Evolutionary conservation across 2,888 invertebrate genomes (phyloP).

Genomic region (Steromphala cineraria): DNA sequence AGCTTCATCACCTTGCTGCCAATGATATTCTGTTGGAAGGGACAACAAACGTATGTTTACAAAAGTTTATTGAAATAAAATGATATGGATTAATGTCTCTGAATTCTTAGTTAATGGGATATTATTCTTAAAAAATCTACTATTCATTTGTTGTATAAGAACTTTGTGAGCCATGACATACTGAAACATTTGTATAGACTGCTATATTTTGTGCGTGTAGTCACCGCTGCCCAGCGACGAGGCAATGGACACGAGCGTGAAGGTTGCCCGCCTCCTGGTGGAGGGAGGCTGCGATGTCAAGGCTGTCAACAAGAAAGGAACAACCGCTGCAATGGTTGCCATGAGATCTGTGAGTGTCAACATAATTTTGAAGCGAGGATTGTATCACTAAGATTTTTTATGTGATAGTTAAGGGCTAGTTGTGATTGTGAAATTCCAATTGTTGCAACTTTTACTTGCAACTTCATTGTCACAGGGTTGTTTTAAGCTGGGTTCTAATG

Average conservation of each 20-base stretch:
- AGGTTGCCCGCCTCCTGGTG: constrained; percentile 37
- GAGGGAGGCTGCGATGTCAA: constrained; percentile 38
- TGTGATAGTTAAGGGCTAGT: neutral
- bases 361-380: too few species aligned
- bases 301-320: constrained; percentile 43
- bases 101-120: too few species aligned
- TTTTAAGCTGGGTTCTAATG: too few species aligned
- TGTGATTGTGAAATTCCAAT: neutral
- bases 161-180: too few species aligned
- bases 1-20: constrained; percentile 47
- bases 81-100: too few species aligned
- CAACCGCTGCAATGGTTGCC: constrained; percentile 40
- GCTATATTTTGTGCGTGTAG: neutral
- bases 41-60: neutral
- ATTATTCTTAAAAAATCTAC: too few species aligned
- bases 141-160: too few species aligned
- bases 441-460: neutral
- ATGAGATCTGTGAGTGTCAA: constrained; percentile 17
- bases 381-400: too few species aligned
- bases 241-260: constrained; percentile 29
- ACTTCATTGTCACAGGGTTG: too few species aligned
- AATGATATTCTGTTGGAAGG: constrained; percentile 25
- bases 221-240: neutral
- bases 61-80: too few species aligned
- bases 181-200: too few species aligned